These are phyloP conservation scores for Muscicapa adusta DNA, from an alignment of 2,113 vertebrate species.

Conservation along the genomic window DNA sequence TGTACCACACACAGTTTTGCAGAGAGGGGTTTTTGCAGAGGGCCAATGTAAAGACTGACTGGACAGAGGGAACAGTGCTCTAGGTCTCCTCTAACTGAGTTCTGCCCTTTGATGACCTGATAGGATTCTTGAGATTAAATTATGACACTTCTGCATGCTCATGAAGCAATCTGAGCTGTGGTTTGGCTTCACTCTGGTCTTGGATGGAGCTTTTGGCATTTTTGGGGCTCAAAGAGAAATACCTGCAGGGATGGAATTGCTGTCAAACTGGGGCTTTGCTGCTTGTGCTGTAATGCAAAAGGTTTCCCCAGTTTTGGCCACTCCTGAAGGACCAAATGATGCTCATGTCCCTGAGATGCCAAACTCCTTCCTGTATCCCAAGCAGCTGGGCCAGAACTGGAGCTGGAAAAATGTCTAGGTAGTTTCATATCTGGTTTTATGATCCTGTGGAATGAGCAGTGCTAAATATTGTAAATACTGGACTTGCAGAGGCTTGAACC, in stretches of 20 bases:
- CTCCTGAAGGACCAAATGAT: not conserved
- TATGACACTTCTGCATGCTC: not conserved
- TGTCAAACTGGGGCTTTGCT: not conserved
- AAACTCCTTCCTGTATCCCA: not conserved
- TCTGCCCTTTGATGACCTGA: not conserved
- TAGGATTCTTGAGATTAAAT: not conserved
- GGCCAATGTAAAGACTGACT: not conserved
- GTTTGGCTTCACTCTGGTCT: not conserved
- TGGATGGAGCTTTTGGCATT: not conserved
- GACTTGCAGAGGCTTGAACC: slow-evolving; percentile 74
- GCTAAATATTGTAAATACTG: slow-evolving; percentile 53
- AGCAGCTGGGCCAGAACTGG: not conserved
- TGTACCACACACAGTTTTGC: not conserved
- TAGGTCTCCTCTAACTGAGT: not conserved
- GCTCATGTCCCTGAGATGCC: not conserved
- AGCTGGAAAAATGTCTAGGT: not conserved
- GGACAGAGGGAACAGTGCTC: not conserved
- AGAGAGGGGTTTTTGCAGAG: not conserved
- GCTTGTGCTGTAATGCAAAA: not conserved
- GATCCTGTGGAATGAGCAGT: not conserved
- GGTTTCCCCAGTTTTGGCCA: not conserved
- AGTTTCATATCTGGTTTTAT: not conserved
- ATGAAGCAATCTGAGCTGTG: not conserved
- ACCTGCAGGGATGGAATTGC: not conserved
- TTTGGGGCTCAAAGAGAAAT: not conserved